Conservation (phyloP, 2,797 vertebrate genomes). For the Triplophysa bombifrons region DNA sequence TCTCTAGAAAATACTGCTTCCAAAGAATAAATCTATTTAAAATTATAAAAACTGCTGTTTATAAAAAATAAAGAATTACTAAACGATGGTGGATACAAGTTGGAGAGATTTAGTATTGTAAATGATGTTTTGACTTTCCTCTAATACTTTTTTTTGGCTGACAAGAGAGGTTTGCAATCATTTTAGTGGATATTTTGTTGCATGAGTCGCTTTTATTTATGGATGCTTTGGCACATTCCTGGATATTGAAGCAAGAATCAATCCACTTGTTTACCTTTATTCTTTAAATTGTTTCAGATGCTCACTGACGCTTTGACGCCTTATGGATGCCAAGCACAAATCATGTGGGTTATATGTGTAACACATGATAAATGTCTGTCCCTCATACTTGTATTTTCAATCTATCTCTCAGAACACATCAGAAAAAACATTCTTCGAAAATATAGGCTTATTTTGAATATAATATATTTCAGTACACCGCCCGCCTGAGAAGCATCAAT, state of each 20-base stretch:
- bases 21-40: conserved; percentile 66
- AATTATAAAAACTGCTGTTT: conserved; percentile 50
- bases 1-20: conserved; percentile 70
- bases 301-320: not conserved
- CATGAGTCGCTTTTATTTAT: conserved; percentile 31
- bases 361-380: not conserved
- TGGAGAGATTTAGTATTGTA: conserved; percentile 39
- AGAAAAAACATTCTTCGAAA: conserved; percentile 42
- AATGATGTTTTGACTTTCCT: conserved; percentile 23
- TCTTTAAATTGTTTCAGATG: conserved; percentile 1
- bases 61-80: conserved; percentile 48
- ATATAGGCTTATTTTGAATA: conserved; percentile 44
- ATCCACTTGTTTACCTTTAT: conserved; percentile 17
- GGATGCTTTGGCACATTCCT: conserved; percentile 40
- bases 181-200: conserved; percentile 2
- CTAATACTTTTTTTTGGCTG: conserved; percentile 5
- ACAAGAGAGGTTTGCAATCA: conserved; percentile 17
- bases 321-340: conserved; percentile 11
- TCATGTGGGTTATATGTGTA: conserved; percentile 6
- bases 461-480: conserved; percentile 7
- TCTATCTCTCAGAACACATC: conserved; percentile 7
- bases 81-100: conserved; percentile 44
- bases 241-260: conserved; percentile 37
- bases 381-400: conserved; percentile 2
- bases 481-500: conserved; percentile 33